These are phyloP conservation scores for Maconellicoccus hirsutus DNA, from an alignment of 1,140 invertebrate genomes.

Conservation along the genomic window DNA sequence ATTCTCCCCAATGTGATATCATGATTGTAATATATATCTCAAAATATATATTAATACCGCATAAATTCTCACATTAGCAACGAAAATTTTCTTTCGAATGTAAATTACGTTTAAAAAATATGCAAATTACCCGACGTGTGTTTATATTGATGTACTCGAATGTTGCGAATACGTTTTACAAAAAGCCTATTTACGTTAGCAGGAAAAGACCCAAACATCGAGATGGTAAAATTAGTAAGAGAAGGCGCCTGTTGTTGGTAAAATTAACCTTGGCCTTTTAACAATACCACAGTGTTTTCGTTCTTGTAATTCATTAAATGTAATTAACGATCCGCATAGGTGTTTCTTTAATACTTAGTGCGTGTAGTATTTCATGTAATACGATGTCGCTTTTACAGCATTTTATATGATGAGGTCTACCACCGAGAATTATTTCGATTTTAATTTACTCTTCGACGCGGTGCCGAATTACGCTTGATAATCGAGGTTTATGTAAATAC, in stretches of 20 bases:
- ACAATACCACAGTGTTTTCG: not conserved
- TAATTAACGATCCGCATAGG: not conserved
- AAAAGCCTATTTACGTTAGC: not conserved
- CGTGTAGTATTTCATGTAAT: no score
- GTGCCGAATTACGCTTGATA: no score
- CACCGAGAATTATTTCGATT: no score
- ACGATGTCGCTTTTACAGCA: no score
- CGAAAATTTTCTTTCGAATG: not conserved
- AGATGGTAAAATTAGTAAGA: not conserved
- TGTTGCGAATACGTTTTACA: not conserved
- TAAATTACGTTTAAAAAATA: not conserved
- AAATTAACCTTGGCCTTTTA: conserved; percentile 4
- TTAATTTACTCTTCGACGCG: no score
- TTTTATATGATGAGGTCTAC: no score
- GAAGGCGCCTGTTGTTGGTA: not conserved
- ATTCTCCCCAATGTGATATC: no score
- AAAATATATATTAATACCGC: no score
- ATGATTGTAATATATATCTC: no score
- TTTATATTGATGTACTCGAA: not conserved
- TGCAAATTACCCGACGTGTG: not conserved
- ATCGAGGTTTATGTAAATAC: no score
- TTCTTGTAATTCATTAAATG: not conserved
- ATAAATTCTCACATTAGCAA: no score
- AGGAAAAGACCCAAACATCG: not conserved
- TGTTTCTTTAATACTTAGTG: no score